Conservation (phyloP, 1,140 invertebrate species). For the Mercenaria mercenaria region DNA sequence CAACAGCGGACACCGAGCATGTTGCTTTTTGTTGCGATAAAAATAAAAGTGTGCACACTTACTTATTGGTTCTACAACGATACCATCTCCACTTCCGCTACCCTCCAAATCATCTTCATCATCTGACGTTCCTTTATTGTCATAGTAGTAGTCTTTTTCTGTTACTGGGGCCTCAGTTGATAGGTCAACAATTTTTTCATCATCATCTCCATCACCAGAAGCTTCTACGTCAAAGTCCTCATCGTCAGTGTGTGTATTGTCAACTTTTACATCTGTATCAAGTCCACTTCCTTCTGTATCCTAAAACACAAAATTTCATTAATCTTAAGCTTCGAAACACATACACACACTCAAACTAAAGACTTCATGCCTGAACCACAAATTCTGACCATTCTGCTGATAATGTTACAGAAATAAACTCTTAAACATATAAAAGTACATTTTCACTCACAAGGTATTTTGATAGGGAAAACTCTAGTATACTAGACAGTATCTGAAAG, state of each 20-base stretch:
- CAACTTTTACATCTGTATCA: background rate
- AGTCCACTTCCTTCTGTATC: conserved; percentile 27
- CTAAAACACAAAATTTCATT: background rate
- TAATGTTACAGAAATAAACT: too few relatives aligned
- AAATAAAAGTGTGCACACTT: too few relatives aligned
- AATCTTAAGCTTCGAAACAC: too few relatives aligned
- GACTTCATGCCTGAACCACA: too few relatives aligned
- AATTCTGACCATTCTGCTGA: too few relatives aligned
- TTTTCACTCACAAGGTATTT: too few relatives aligned
- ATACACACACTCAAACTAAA: too few relatives aligned
- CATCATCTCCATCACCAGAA: conserved; percentile 29
- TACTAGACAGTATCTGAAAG: too few relatives aligned
- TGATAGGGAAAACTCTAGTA: too few relatives aligned
- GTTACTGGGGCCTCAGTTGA: background rate
- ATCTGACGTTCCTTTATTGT: conserved; percentile 16
- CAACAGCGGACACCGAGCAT: too few relatives aligned
- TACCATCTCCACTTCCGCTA: conserved; percentile 32
- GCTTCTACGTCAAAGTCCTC: conserved; percentile 10
- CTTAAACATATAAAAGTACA: too few relatives aligned
- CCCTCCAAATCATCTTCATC: conserved; percentile 43
- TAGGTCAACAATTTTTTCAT: background rate
- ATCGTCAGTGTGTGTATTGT: conserved; percentile 36
- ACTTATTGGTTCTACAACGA: conserved; percentile 52
- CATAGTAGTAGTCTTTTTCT: conserved; percentile 8
- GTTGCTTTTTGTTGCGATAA: too few relatives aligned